A percentile compares a stretch with the other conserved stretches of the same genome.
Conservation (phyloP, 2,888 invertebrate genomes). For the Apotomis betuletana region DNA sequence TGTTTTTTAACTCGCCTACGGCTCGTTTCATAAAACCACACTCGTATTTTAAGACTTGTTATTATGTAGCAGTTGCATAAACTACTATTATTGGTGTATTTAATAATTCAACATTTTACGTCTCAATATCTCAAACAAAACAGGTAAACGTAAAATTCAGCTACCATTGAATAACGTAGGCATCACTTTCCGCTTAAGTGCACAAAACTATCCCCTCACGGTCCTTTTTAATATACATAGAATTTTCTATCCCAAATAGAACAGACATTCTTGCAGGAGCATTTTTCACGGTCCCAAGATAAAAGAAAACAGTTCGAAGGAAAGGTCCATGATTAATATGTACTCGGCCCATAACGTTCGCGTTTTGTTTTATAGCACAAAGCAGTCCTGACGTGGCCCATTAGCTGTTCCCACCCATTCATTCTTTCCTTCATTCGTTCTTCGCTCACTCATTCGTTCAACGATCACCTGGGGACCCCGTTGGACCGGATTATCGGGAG, state of each 20-base stretch:
- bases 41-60: no score
- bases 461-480: conserved; percentile 74
- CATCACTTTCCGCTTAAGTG: no score
- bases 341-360: conserved; percentile 61
- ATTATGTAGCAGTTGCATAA: no score
- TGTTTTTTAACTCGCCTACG: no score
- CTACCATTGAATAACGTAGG: no score
- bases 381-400: conserved; percentile 72
- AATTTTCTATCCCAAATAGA: conserved; percentile 12
- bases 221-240: conserved; percentile 9
- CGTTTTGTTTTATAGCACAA: conserved; percentile 73
- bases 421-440: conserved; percentile 64
- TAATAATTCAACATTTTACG: no score
- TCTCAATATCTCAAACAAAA: no score
- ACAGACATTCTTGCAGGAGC: conserved; percentile 25
- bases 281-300: conserved; percentile 33
- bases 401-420: conserved; percentile 68
- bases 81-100: no score
- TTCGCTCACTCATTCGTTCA: conserved; percentile 58
- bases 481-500: conserved; percentile 63
- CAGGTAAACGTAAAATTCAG: no score
- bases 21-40: no score
- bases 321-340: conserved; percentile 46
- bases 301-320: conserved; percentile 33
- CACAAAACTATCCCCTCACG: no score